Base-by-base conservation (phyloP, 2,113 vertebrate genomes). In the Columbina picui region DNA sequence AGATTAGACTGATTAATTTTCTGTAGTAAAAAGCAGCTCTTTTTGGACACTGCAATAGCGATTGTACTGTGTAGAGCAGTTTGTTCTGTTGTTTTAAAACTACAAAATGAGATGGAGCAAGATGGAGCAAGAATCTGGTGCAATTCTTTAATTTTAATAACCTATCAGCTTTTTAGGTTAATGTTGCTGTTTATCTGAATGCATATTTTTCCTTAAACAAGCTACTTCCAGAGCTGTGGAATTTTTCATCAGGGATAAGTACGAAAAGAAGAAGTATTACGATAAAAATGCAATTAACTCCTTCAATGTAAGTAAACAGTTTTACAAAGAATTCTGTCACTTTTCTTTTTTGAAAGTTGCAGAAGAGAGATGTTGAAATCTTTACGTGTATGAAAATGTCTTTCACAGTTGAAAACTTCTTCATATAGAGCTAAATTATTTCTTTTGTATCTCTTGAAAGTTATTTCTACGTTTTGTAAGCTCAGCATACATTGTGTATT, bases 211-310 rank as follows among this genome's bases (percentile, higher is more conserved):
- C 98, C 99, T 99, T 98, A 98, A 99, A 97, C 56, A 74, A 50
- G 57, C 36, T 97, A 52, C 97, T 97, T 96, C 84, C 98, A 99
- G 99, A 99, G 98, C 99, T 63, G 99, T 99, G 98, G 99, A 99
- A 94, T 99, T 99, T 97, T 99, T 99, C 98, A 99, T 99, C 98
- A 98, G 99, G 97, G 99, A 99, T 98, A 99, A 99, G 96, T 99
- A 99, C 3, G 99, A 99, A 97, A 99, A 99, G 98, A 99, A 99
- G 98, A 99, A 99, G 96, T 99, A 99, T 95, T 99, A 99, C 1
- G 98, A 99, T 97, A 99, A 99, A 98, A 99, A 99, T 88, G 98
- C 98, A 45, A 39, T 95, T 95, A 98, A 98, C 83, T 76, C 98
- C 95, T 96, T 98, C 95, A 98, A 97, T 89, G 99, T 99, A 98